Percentiles rank a stretch among this genome's conserved stretches.
These are phyloP conservation scores for Pristionchus maxplancki DNA, from an alignment of 2,888 invertebrate genomes.

Conservation along the genomic window DNA sequence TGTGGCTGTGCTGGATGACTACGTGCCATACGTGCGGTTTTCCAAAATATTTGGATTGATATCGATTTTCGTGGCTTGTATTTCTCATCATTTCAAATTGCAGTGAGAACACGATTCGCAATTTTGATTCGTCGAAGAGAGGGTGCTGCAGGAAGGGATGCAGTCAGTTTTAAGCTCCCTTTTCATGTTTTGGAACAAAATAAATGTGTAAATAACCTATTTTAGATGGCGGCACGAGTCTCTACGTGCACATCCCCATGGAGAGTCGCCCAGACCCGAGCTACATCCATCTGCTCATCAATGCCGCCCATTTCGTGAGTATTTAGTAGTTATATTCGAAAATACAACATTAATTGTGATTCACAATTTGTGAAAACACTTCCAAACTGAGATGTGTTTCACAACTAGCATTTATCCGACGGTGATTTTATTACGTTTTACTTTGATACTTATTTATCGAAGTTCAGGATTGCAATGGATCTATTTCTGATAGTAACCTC, in stretches of 20 bases:
- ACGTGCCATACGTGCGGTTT: background rate
- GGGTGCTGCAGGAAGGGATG: background rate
- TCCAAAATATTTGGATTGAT: too few species aligned
- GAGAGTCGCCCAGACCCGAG: background rate
- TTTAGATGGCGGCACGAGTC: background rate
- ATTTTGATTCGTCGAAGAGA: background rate
- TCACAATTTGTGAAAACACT: background rate
- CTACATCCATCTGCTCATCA: background rate
- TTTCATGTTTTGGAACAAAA: too few species aligned
- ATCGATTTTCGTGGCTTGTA: background rate
- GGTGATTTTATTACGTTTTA: too few species aligned
- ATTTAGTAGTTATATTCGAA: background rate
- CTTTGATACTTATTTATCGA: background rate
- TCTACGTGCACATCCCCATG: background rate
- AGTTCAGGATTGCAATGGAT: background rate
- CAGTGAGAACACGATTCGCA: background rate
- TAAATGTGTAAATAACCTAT: background rate
- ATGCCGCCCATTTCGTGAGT: background rate
- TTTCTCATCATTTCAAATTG: background rate
- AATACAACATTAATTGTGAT: background rate
- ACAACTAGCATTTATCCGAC: too few species aligned
- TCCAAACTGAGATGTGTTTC: too few species aligned
- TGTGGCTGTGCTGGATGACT: background rate
- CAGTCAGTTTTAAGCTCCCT: background rate
- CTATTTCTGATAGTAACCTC: background rate